Evolutionary conservation across 1,140 invertebrate species (phyloP).

Genomic region (Laupala kohalensis): DNA sequence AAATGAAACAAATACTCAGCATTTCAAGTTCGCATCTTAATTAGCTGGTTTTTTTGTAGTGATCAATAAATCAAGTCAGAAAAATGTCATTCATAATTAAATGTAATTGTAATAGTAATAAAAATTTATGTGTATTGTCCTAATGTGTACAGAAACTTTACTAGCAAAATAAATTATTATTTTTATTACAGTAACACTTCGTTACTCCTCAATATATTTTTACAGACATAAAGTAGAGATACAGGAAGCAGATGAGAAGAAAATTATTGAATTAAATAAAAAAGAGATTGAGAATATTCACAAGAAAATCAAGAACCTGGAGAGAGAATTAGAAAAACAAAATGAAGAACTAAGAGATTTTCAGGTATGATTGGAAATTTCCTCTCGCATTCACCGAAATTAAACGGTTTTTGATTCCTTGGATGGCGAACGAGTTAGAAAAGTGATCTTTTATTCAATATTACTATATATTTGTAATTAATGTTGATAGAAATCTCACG

Average conservation of each 20-base stretch:
- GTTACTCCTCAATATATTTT: too few species aligned
- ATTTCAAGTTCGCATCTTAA: too few species aligned
- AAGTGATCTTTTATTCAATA: background rate
- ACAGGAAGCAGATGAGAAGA: conserved; percentile 28
- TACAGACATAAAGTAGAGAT: conserved; percentile 31
- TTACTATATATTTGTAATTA: background rate
- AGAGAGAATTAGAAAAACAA: conserved; percentile 21
- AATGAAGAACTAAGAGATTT: conserved; percentile 27
- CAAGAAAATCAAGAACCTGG: conserved; percentile 25
- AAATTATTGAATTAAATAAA: conserved; percentile 28
- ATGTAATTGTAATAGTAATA: too few species aligned
- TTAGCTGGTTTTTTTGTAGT: too few species aligned
- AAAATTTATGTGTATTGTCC: too few species aligned
- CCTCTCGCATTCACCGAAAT: background rate
- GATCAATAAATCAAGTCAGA: too few species aligned
- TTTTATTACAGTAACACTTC: background rate
- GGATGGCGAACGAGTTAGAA: background rate
- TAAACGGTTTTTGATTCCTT: background rate
- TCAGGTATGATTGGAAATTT: conserved; percentile 23
- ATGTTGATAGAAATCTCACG: background rate
- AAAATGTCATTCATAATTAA: too few species aligned
- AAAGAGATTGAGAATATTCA: conserved; percentile 27
- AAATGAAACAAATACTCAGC: too few species aligned
- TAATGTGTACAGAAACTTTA: background rate
- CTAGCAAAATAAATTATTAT: background rate